phyloP scores from a whole-genome alignment of 2,888 invertebrate genomes.

The Actias luna region DNA sequence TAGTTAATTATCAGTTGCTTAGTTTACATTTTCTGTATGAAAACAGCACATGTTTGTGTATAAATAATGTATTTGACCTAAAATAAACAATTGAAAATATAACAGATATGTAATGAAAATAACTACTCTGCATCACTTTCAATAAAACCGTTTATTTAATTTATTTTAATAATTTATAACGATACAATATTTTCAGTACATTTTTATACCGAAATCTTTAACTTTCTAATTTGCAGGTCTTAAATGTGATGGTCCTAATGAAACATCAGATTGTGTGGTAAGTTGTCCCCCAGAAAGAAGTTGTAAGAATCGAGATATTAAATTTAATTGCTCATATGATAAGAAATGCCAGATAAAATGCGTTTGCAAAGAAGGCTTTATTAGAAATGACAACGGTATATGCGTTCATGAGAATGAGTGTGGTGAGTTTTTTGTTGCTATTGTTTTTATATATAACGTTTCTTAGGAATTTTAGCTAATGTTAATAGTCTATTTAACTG shows the following conservation, averaged over 20 bases:
- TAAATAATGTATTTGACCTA: no score
- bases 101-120: no score
- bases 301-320: slow-evolving; percentile 37
- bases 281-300: slow-evolving; percentile 41
- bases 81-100: no score
- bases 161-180: no score
- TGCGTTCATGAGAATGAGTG: slow-evolving; percentile 41
- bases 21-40: not conserved
- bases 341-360: slow-evolving; percentile 39
- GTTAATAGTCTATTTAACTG: no score
- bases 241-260: slow-evolving; percentile 13
- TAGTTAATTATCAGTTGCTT: not conserved
- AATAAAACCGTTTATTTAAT: no score
- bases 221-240: not conserved
- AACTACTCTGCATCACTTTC: no score
- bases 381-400: slow-evolving; percentile 37
- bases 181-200: no score
- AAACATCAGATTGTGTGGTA: slow-evolving; percentile 26
- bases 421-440: slow-evolving; percentile 30
- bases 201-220: not conserved
- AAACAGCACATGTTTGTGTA: no score
- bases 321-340: slow-evolving; percentile 28
- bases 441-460: not conserved
- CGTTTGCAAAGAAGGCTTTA: slow-evolving; percentile 40
- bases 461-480: no score